Conservation (phyloP, 2,113 vertebrate genomes). For the Sterna hirundo region DNA sequence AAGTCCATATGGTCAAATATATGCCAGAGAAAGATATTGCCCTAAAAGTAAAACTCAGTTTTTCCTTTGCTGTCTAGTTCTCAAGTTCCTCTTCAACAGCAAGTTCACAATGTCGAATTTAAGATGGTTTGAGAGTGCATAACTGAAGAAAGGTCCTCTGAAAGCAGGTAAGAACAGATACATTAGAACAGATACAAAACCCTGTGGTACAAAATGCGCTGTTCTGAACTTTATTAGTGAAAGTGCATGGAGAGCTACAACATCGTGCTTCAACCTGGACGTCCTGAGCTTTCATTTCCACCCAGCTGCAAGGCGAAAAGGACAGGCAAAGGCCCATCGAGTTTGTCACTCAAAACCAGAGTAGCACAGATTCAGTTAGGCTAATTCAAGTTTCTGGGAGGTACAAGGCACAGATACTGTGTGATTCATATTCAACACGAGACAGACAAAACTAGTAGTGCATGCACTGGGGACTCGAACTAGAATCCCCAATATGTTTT, state of each 20-base stretch:
- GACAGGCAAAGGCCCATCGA: background rate
- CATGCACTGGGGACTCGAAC: background rate
- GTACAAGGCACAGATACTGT: background rate
- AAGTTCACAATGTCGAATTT: background rate
- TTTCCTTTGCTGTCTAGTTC: background rate
- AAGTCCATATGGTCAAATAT: background rate
- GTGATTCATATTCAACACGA: background rate
- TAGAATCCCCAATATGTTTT: background rate
- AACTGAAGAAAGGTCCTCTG: background rate
- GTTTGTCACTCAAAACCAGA: background rate
- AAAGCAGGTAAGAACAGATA: background rate
- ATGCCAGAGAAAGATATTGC: background rate
- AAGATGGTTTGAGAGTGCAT: background rate
- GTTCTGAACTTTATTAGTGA: background rate
- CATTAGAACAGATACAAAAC: background rate
- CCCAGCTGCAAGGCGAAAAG: background rate
- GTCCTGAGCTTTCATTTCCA: background rate
- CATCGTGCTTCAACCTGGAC: background rate
- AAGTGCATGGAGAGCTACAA: background rate
- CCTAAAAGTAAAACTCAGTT: background rate
- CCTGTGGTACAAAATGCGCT: background rate
- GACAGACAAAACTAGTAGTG: background rate
- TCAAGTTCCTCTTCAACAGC: background rate
- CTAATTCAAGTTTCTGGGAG: background rate
- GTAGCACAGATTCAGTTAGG: background rate